A percentile compares a stretch with the other conserved stretches of the same genome.
phyloP scores from a whole-genome alignment of 2,113 vertebrate genomes.

The Podarcis cretensis region DNA sequence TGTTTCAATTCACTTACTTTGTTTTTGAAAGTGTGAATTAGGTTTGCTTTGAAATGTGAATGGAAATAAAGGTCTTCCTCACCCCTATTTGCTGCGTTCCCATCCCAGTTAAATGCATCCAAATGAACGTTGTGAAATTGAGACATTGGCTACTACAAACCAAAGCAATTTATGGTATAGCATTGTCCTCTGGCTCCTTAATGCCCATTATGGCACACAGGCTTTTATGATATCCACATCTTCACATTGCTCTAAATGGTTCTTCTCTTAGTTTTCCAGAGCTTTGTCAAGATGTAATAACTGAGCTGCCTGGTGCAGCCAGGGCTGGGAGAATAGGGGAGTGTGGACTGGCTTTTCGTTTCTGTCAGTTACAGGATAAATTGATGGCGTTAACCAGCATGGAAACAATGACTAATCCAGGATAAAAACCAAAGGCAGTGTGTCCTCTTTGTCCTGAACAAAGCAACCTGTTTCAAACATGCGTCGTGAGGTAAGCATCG shows the following conservation, averaged over 20 bases:
- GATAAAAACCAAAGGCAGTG: not conserved
- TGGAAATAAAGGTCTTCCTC: no score
- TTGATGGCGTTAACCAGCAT: not conserved
- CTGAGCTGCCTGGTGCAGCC: not conserved
- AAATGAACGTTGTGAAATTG: not conserved
- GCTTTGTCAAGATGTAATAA: not conserved
- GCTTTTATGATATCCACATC: not conserved
- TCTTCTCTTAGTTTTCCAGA: not conserved
- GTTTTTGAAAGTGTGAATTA: no score
- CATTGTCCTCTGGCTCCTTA: not conserved
- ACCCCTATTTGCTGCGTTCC: not conserved
- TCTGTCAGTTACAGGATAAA: not conserved
- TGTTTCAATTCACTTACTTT: no score
- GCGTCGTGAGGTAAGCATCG: not conserved
- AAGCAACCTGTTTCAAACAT: not conserved
- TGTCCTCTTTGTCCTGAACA: constrained; percentile 7
- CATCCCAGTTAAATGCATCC: not conserved
- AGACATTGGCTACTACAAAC: not conserved
- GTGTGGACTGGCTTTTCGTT: not conserved
- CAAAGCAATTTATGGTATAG: not conserved
- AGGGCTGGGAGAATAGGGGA: not conserved
- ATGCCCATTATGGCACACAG: not conserved
- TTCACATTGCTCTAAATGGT: not conserved
- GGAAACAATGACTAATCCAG: constrained; percentile 18
- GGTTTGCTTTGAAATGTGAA: no score